These are phyloP conservation scores for Emydoidea blandingii DNA, from an alignment of 2,797 vertebrate genomes.

Conservation along the genomic window DNA sequence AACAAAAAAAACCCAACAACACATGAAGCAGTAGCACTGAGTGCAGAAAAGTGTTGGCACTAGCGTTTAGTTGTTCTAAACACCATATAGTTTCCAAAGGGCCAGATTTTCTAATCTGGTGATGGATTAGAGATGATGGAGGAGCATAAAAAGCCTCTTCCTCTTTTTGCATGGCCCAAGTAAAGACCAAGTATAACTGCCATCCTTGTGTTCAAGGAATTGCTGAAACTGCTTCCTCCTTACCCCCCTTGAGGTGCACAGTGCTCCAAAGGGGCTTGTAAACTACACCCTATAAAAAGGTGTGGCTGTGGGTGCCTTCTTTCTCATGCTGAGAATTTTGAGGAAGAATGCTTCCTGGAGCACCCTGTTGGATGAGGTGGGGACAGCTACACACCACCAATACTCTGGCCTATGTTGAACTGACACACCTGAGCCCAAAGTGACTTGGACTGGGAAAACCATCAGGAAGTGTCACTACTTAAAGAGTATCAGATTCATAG, in stretches of 20 bases:
- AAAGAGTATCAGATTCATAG: background rate
- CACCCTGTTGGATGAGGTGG: too few species aligned
- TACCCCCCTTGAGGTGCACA: background rate
- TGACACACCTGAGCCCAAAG: background rate
- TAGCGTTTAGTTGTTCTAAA: background rate
- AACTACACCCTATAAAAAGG: background rate
- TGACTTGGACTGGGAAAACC: background rate
- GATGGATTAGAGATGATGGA: background rate
- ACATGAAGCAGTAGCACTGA: background rate
- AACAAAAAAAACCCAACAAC: background rate
- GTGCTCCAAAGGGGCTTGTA: background rate
- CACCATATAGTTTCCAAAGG: background rate
- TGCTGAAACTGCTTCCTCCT: background rate
- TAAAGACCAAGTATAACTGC: background rate
- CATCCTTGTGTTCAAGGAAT: background rate
- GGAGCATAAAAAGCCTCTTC: background rate
- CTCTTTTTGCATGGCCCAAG: background rate
- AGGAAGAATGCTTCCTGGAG: too few species aligned
- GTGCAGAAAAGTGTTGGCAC: background rate
- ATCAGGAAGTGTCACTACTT: background rate
- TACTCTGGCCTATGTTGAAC: background rate
- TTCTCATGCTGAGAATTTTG: background rate
- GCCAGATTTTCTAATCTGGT: background rate
- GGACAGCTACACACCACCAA: too few species aligned
- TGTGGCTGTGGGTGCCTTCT: background rate